Evolutionary conservation across 2,113 vertebrate genomes (phyloP), one percentile per base, ranked within the genome.

Genomic region (Nipponia nippon): DNA sequence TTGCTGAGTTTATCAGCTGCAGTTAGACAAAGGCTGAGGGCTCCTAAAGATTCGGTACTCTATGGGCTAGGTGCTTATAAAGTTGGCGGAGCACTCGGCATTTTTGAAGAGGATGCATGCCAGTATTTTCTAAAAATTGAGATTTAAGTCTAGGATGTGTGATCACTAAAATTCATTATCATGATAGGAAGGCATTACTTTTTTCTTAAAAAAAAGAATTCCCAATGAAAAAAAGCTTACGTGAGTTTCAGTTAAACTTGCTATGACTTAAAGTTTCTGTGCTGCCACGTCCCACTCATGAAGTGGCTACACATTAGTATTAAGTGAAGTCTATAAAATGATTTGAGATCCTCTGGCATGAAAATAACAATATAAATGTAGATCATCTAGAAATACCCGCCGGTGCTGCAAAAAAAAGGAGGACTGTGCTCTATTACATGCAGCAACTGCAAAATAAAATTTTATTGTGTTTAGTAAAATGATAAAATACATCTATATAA

Each of bases 381-480:
- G 70, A 94, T 65, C 79, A 62, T 17, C 56, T 29, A 65, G 29
- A 81, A 70, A 76, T 42, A 89, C 67, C 63, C 8, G 1, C 81
- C 79, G 73, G 69, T 61, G 73, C 77, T 81, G 83, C 4, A 82
- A 40, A 50, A 70, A 17, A 17, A 50, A 83, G 46, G 38, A 78
- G 40, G 70, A 21, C 79, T 77, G 72, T 56, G 52, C 29, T 92
- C 53, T 73, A 62, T 46, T 83, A 71, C 72, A 86, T 2, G 50
- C 76, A 81, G 79, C 8, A 71, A 84, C 94, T 84, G 69, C 42
- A 89, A 90, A 89, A 70, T 71, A 89, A 87, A 86, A 84, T 75
- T 96, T 93, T 90, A 95, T 80, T 50, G 56, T 62, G 85, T 92
- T 94, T 93, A 95, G 95, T 95, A 97, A 96, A 95, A 92, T 88